These are phyloP conservation scores for Agrochola lota DNA, from an alignment of 2,888 invertebrate genomes.

Conservation along the genomic window DNA sequence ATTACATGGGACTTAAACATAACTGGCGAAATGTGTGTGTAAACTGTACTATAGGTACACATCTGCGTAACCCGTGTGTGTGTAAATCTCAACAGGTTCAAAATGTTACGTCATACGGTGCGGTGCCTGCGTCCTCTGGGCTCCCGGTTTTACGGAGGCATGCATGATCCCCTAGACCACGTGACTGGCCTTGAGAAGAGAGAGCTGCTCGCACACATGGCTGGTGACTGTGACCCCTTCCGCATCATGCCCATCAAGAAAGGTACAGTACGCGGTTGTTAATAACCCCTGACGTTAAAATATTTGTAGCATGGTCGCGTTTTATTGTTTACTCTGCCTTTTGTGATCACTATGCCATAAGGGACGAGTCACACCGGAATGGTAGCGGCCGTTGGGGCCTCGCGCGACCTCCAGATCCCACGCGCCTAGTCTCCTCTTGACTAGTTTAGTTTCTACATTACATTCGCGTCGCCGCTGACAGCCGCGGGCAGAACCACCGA, in stretches of 20 bases:
- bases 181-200: constrained; percentile 98
- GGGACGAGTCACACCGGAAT: too few species aligned
- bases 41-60: not conserved
- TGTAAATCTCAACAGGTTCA: constrained; percentile 36
- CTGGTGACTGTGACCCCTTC: constrained; percentile 97
- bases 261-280: constrained; percentile 72
- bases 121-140: constrained; percentile 68
- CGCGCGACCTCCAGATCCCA: too few species aligned
- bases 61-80: not conserved
- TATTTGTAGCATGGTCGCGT: not conserved
- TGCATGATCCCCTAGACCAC: constrained; percentile 96
- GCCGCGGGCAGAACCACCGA: too few species aligned
- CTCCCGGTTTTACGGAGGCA: constrained; percentile 91
- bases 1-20: not conserved
- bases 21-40: not conserved
- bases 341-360: not conserved
- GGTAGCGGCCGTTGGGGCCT: too few species aligned
- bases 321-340: not conserved
- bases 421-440: too few species aligned
- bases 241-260: constrained; percentile 93
- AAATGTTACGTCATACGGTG: constrained; percentile 68
- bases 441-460: too few species aligned
- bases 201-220: constrained; percentile 95
- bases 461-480: too few species aligned
- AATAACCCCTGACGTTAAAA: not conserved